These are phyloP conservation scores for Aspidiotus rigidus DNA, from an alignment of 2,888 invertebrate species.

Conservation along the genomic window DNA sequence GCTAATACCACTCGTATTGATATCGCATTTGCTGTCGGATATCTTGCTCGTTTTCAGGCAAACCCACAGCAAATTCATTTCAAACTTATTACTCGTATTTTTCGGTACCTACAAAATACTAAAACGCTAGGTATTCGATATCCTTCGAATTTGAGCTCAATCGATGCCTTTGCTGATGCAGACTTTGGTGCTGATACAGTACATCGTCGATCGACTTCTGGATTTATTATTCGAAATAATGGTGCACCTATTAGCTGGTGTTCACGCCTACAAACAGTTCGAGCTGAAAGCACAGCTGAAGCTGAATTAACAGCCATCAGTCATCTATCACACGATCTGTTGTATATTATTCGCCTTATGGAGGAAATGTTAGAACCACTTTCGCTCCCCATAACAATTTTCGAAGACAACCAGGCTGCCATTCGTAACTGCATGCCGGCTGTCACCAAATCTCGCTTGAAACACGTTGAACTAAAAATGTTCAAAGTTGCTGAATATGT, in stretches of 20 bases:
- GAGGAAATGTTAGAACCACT: not conserved
- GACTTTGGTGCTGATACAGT: not conserved
- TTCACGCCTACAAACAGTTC: not conserved
- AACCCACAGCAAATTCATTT: not conserved
- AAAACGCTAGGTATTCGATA: not conserved
- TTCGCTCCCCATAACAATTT: not conserved
- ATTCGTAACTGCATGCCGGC: not conserved
- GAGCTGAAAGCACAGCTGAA: not conserved
- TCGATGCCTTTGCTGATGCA: not conserved
- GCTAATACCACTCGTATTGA: slow-evolving; percentile 13
- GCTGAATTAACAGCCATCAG: not conserved
- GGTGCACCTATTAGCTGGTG: not conserved
- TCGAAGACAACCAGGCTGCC: not conserved
- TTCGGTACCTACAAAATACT: not conserved
- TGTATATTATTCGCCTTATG: not conserved
- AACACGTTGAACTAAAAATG: not conserved
- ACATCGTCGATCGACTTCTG: not conserved
- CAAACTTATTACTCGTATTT: not conserved
- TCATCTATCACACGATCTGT: not conserved
- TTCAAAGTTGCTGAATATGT: not conserved
- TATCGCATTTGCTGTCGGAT: slow-evolving; percentile 9
- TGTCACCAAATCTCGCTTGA: not conserved
- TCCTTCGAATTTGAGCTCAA: not conserved
- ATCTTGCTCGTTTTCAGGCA: slow-evolving; percentile 7
- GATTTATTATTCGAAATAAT: not conserved